Evolutionary conservation across 2,113 vertebrate species (phyloP).

Genomic region (Agapornis roseicollis): DNA sequence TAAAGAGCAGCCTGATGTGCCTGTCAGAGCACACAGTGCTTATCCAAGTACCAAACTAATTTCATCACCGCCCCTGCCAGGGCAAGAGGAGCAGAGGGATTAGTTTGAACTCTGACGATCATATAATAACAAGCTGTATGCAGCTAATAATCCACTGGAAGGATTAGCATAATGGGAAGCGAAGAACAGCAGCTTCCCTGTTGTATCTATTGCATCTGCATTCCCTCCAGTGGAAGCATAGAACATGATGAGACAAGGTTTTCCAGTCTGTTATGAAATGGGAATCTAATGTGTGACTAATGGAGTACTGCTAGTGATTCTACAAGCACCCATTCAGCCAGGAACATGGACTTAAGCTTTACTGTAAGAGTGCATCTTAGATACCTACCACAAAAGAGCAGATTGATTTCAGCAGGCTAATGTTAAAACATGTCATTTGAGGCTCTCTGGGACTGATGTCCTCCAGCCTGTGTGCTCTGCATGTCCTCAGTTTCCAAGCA

Average conservation of each 20-base stretch:
- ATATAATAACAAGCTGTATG: conserved; percentile 38
- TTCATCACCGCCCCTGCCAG: conserved; percentile 7
- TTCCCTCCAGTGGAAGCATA: conserved; percentile 27
- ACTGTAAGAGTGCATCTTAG: neutral
- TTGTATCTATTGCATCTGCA: conserved; percentile 17
- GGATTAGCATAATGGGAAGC: conserved; percentile 47
- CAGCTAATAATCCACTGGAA: conserved; percentile 49
- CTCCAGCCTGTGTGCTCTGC: neutral
- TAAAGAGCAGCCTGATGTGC: neutral
- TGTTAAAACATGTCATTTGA: neutral
- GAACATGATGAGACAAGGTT: conserved; percentile 56
- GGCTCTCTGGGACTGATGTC: neutral
- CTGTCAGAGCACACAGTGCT: neutral
- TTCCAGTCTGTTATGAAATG: conserved; percentile 58
- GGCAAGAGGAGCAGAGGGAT: conserved; percentile 4
- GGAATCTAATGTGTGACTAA: conserved; percentile 48
- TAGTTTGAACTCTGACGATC: conserved; percentile 19
- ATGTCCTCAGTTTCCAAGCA: neutral
- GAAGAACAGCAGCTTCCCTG: conserved; percentile 1
- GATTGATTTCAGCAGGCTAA: neutral
- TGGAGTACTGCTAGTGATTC: neutral
- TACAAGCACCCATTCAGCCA: conserved; percentile 12
- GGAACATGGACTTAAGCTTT: neutral
- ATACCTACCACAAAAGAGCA: neutral
- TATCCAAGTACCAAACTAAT: neutral